A percentile compares a stretch with the other conserved stretches of the same genome.
phyloP scores from a whole-genome alignment of 1,140 invertebrate genomes.

The Halictus rubicundus region DNA sequence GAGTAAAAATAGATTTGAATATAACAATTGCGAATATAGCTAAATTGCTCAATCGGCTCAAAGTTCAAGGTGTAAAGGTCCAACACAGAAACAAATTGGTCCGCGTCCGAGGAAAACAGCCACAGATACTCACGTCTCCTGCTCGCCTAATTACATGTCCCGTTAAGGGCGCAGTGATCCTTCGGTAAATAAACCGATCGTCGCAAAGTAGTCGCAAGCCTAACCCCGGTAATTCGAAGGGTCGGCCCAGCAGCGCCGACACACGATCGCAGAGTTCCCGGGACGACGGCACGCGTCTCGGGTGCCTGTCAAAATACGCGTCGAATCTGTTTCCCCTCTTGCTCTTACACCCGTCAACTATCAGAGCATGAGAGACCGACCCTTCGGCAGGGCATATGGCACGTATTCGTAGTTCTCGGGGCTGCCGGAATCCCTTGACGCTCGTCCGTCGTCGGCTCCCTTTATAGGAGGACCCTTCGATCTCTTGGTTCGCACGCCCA shows the following conservation, averaged over 20 bases:
- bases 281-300: conserved; percentile 44
- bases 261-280: conserved; percentile 29
- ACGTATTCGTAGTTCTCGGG: conserved; percentile 2
- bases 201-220: conserved; percentile 24
- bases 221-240: conserved; percentile 30
- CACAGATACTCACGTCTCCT: background rate
- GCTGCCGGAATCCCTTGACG: conserved; percentile 12
- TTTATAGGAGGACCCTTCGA: conserved; percentile 1
- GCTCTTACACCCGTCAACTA: background rate
- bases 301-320: conserved; percentile 61
- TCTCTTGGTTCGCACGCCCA: conserved; percentile 2
- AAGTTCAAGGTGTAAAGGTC: too few relatives aligned
- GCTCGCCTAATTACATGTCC: conserved; percentile 22
- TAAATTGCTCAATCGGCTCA: too few relatives aligned
- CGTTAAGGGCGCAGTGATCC: conserved; percentile 16
- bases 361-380: conserved; percentile 19
- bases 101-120: too few relatives aligned
- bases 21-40: too few relatives aligned
- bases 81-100: too few relatives aligned
- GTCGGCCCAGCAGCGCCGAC: background rate
- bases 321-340: background rate
- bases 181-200: conserved; percentile 27
- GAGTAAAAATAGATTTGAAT: too few relatives aligned
- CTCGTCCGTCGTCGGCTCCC: conserved; percentile 45
- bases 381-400: conserved; percentile 36